Conservation (phyloP, 2,888 invertebrate genomes). For the Ennomos quercinarius region DNA sequence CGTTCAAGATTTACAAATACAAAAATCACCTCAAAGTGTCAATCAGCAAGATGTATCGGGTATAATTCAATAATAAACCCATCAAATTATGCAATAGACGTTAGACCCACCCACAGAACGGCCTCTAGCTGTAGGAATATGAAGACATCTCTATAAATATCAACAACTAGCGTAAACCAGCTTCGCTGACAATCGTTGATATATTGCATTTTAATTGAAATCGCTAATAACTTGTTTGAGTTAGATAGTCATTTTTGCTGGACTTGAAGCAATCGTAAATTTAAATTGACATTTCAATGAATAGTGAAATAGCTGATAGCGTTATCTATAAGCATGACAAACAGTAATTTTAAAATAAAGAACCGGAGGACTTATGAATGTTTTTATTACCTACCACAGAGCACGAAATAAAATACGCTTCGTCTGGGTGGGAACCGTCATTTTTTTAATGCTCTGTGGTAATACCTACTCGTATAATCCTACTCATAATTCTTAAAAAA, state of each 20-base stretch:
- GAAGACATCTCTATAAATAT: conserved; percentile 30
- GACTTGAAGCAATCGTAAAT: not conserved
- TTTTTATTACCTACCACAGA: too few relatives aligned
- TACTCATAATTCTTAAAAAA: too few relatives aligned
- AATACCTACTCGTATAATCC: too few relatives aligned
- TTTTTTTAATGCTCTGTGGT: too few relatives aligned
- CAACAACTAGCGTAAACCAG: conserved; percentile 20
- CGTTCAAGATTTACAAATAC: conserved; percentile 10
- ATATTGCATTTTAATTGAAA: conserved; percentile 22
- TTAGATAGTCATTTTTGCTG: conserved; percentile 15
- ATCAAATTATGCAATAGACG: conserved; percentile 62
- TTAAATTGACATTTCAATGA: too few relatives aligned
- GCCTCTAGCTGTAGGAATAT: conserved; percentile 21
- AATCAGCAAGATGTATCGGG: conserved; percentile 18
- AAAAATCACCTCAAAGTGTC: conserved; percentile 22
- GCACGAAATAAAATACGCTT: too few relatives aligned
- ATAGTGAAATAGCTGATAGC: too few relatives aligned
- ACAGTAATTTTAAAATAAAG: too few relatives aligned
- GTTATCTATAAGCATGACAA: too few relatives aligned
- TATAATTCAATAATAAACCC: conserved; percentile 47
- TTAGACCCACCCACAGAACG: conserved; percentile 51
- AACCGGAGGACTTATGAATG: too few relatives aligned
- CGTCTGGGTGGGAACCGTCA: too few relatives aligned
- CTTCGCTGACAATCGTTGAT: conserved; percentile 19
- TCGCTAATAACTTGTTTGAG: conserved; percentile 18